Base-by-base conservation (phyloP, 2,113 vertebrate genomes). In the Pipa parva region DNA sequence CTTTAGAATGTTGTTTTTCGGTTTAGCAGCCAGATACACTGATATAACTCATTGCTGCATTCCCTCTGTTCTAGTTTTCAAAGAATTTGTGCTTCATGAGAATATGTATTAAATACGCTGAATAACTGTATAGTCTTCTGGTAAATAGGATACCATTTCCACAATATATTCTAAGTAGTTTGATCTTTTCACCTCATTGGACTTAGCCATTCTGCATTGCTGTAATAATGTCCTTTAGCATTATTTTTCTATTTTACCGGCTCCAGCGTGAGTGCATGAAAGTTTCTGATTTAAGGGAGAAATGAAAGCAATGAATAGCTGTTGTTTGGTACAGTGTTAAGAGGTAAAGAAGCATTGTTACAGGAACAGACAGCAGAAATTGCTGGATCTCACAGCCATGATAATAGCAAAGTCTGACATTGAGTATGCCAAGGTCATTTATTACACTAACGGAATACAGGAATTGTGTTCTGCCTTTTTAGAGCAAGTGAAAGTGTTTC, bases 221-320 rank as follows among this genome's bases (percentile, higher is more conserved):
- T 69, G 77, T 77, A 79, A 73, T 73, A 76, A 81, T 76, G 77
- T 72, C 78, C 64, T 71, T 75, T 80, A 71, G 37, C 69, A 80
- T 83, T 76, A 68, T 73, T 81, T 79, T 72, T 67, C 65, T 59
- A 59, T 54, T n/a, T 67, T 71, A 42, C 61, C 50, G 67, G 65
- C 67, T 78, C 76, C 65, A 63, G 51, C 63, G 76, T 74, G 72
- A 54, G 18, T 73, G 74, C 54, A 59, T 28, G 56, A 75, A n/a
- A 18, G 78, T 71, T 71, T 77, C 69, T 63, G 70, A 71, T 74
- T 72, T 57, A 74, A 51, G 42, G 73, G 11, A 13, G 1, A 60
- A 67, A 71, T 50, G 33, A 73, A 77, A 42, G 25, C 28, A 39
- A 7, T 49, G 73, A 63, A 57, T 57, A 64, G 63, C 24, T 46